phyloP scores from a whole-genome alignment of 2,888 invertebrate species.

The Lasioglossum morio region DNA sequence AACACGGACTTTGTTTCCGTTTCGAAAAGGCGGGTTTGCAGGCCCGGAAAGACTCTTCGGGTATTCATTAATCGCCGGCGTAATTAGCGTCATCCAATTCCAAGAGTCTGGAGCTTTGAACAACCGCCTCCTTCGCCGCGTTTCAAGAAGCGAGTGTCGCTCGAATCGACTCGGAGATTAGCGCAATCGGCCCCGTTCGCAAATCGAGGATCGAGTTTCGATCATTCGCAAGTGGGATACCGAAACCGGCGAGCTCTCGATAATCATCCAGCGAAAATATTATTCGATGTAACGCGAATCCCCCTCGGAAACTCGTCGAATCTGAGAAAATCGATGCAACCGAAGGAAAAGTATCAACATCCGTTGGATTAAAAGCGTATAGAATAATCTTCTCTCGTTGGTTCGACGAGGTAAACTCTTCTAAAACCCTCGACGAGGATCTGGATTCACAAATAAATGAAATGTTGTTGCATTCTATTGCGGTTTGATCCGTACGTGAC shows the following conservation, averaged over 20 bases:
- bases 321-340: neutral
- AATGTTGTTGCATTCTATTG: no score
- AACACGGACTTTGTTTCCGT: neutral
- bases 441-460: neutral
- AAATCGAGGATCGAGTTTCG: neutral
- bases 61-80: slow-evolving; percentile 10
- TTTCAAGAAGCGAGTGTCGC: neutral
- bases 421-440: neutral
- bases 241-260: neutral
- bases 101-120: neutral
- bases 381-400: neutral
- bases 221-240: neutral
- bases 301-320: neutral
- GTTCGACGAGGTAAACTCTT: neutral
- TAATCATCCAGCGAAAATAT: neutral
- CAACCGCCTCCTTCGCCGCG: neutral
- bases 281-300: slow-evolving; percentile 4
- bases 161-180: slow-evolving; percentile 1
- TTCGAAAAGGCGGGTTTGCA: neutral
- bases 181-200: neutral
- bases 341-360: neutral
- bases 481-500: no score
- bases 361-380: neutral
- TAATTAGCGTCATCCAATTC: slow-evolving; percentile 3
- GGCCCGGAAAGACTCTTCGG: neutral